Evolutionary conservation across 2,888 invertebrate species (phyloP), one percentile per base, ranked within the genome.

Genomic region (Phengaris alcon): DNA sequence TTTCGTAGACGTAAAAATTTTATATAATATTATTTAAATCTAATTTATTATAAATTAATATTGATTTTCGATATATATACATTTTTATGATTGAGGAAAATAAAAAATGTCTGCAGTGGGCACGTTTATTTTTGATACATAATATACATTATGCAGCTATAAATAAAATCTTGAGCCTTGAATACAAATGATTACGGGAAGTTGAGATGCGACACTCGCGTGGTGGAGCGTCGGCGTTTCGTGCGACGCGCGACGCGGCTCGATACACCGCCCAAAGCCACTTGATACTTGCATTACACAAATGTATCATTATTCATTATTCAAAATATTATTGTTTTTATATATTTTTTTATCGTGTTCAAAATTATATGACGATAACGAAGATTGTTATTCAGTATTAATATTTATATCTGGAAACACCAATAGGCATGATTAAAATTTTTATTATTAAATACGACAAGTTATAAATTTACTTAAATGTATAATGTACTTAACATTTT

Each of bases 161-260:
- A 15, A 22, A 22, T 52, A 52, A 15, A 22, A 70, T 48, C 10
- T n/a, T 54, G 8, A 54, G 6, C n/a, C 10, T 13, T 22, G 7
- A 44, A 55, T 73, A 12, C 46, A 57, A 64, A 74, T n/a, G 35
- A 22, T 9, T 51, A 59, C 51, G 54, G 51, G 48, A 77, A 75
- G 75, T 57, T 76, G 82, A 82, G 77, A 79, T 80, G 76, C 85
- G 74, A 7, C 75, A 4, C 72, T 85, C 9, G 82, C n/a, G 81
- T 6, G 13, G 75, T 76, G 74, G 80, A 7, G 72, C 84, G 84
- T 74, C 77, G 87, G 87, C 87, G 89, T 92, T 92, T 92, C 91
- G 92, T 91, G 89, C 90, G 86, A 85, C 87, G 86, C 86, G 88
- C 89, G 89, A 90, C 89, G 88, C 85, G 88, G 86, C 75, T 82